A percentile compares a stretch with the other conserved stretches of the same genome.
Conservation (phyloP, 1,140 invertebrate genomes). For the Temnothorax longispinosus region DNA sequence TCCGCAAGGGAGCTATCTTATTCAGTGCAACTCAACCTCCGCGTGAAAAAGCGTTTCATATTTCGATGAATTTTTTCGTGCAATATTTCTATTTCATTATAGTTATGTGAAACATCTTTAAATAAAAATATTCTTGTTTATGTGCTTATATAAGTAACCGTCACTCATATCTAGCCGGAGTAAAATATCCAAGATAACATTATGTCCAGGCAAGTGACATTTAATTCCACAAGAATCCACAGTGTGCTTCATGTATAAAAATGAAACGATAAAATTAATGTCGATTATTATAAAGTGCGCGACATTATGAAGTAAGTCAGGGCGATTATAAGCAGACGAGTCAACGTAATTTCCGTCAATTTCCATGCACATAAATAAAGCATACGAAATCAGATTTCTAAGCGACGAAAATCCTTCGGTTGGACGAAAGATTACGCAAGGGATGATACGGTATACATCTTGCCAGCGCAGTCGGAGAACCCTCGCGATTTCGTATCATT, state of each 20-base stretch:
- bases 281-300: conserved; percentile 35
- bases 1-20: conserved; percentile 2
- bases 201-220: background rate
- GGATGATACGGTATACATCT: conserved; percentile 1
- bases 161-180: background rate
- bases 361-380: conserved; percentile 74
- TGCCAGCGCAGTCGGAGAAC: background rate
- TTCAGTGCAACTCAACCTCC: conserved; percentile 55
- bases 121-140: conserved; percentile 7
- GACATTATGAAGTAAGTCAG: conserved; percentile 59
- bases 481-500: conserved; percentile 52
- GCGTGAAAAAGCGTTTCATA: background rate
- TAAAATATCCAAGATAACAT: background rate
- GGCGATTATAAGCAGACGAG: conserved; percentile 66
- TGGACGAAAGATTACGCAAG: conserved; percentile 62
- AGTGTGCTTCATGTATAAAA: conserved; percentile 39
- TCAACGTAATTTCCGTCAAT: conserved; percentile 70
- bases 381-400: conserved; percentile 52
- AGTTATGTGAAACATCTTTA: background rate
- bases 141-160: background rate
- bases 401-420: conserved; percentile 44
- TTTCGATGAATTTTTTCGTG: background rate
- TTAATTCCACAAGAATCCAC: conserved; percentile 12
- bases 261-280: conserved; percentile 46
- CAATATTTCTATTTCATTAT: background rate